Evolutionary conservation across 2,113 vertebrate species (phyloP).

Genomic region (Myiagra hebetior): DNA sequence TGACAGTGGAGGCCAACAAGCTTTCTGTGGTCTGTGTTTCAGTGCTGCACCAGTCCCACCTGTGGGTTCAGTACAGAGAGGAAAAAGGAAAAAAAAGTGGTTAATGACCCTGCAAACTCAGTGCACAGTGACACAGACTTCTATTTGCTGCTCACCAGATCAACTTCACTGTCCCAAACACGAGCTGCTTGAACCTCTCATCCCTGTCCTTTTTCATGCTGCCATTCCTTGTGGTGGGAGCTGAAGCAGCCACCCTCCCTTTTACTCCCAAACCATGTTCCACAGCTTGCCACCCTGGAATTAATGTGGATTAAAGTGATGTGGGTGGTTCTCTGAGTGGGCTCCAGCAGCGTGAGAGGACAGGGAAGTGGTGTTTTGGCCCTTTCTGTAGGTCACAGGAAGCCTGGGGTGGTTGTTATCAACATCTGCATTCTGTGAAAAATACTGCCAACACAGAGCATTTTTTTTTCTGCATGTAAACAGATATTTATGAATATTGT

Average conservation of each 20-base stretch:
- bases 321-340: background rate
- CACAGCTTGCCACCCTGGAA: background rate
- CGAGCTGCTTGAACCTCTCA: background rate
- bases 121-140: background rate
- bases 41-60: background rate
- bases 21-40: background rate
- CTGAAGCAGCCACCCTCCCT: background rate
- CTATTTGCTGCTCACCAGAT: background rate
- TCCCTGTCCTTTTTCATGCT: background rate
- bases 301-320: background rate
- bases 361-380: background rate
- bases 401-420: background rate
- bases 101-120: background rate
- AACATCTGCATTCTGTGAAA: slow-evolving; percentile 10
- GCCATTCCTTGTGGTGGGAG: background rate
- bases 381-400: background rate
- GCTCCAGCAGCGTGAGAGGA: background rate
- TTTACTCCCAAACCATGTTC: background rate
- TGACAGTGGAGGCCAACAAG: background rate
- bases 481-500: slow-evolving; percentile 2
- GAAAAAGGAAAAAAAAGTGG: background rate
- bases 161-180: background rate
- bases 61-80: background rate
- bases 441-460: background rate
- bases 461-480: background rate